phyloP scores from a whole-genome alignment of 1,140 invertebrate species.

The Heterodera schachtii region DNA sequence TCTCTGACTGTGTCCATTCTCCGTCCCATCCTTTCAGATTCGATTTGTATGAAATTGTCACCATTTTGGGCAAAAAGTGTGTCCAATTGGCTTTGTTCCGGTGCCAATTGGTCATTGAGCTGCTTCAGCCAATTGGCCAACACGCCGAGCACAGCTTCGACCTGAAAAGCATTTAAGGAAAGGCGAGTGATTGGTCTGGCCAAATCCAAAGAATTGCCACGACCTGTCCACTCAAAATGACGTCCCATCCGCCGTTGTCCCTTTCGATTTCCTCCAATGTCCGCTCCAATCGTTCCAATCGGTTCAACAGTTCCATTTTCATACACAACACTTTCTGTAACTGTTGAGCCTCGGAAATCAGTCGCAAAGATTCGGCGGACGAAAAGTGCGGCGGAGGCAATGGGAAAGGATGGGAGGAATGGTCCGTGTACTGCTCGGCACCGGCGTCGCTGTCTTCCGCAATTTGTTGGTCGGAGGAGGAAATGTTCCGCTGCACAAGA shows the following conservation, averaged over 20 bases:
- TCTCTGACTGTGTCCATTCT: background rate
- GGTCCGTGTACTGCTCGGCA: too few relatives aligned
- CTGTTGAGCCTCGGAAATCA: conserved; percentile 20
- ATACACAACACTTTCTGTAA: conserved; percentile 26
- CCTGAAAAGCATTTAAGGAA: conserved; percentile 7
- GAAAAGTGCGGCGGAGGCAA: background rate
- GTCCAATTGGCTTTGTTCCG: conserved; percentile 13
- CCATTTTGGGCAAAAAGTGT: conserved; percentile 4
- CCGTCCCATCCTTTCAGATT: conserved; percentile 12
- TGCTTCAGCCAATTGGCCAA: conserved; percentile 5
- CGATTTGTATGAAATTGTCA: conserved; percentile 23
- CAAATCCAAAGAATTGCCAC: conserved; percentile 11
- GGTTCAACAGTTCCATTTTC: conserved; percentile 51
- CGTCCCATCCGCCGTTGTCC: conserved; percentile 34
- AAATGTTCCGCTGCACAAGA: background rate
- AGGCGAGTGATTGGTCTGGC: background rate
- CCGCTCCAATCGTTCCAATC: conserved; percentile 40
- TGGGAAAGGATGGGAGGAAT: too few relatives aligned
- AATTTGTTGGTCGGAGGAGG: background rate
- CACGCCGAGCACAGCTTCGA: conserved; percentile 17
- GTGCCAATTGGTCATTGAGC: conserved; percentile 11
- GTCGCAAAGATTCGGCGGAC: conserved; percentile 5
- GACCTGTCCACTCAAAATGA: conserved; percentile 29
- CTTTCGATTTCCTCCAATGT: conserved; percentile 23
- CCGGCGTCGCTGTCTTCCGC: too few relatives aligned